Evolutionary conservation across 2,888 invertebrate species (phyloP).

Genomic region (Bembecia ichneumoniformis): DNA sequence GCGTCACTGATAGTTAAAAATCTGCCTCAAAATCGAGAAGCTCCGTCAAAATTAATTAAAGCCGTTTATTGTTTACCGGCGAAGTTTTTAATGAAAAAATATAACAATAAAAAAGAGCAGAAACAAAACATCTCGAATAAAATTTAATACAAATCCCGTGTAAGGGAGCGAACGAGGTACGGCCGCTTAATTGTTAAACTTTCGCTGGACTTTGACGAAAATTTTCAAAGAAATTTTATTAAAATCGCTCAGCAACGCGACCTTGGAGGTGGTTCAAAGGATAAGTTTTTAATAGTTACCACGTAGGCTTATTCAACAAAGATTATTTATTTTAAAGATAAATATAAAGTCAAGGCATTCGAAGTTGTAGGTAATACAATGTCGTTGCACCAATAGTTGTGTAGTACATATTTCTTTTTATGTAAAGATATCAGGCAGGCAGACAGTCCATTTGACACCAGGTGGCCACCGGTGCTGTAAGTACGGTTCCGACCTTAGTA

Average conservation of each 20-base stretch:
- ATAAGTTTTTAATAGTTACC: neutral
- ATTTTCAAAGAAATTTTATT: conserved; percentile 19
- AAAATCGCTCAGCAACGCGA: conserved; percentile 2
- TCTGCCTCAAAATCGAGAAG: neutral
- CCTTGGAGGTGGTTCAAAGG: neutral
- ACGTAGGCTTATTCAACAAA: neutral
- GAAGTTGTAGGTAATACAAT: too few species aligned
- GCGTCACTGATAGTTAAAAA: too few species aligned
- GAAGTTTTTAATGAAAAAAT: conserved; percentile 17
- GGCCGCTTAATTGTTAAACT: conserved; percentile 35
- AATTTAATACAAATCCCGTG: conserved; percentile 33
- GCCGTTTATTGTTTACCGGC: conserved; percentile 23
- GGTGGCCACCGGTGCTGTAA: too few species aligned
- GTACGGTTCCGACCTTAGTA: too few species aligned
- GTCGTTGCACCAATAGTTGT: too few species aligned
- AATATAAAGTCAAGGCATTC: too few species aligned
- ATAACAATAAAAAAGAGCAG: conserved; percentile 6
- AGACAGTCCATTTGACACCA: too few species aligned
- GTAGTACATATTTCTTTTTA: too few species aligned
- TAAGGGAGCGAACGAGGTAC: conserved; percentile 20
- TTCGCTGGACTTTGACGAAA: conserved; percentile 26
- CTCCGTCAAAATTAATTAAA: conserved; percentile 28
- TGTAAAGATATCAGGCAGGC: too few species aligned
- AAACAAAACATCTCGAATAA: conserved; percentile 26
- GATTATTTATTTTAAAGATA: too few species aligned